Conservation (phyloP, 2,113 vertebrate species). For the Martes martes region DNA sequence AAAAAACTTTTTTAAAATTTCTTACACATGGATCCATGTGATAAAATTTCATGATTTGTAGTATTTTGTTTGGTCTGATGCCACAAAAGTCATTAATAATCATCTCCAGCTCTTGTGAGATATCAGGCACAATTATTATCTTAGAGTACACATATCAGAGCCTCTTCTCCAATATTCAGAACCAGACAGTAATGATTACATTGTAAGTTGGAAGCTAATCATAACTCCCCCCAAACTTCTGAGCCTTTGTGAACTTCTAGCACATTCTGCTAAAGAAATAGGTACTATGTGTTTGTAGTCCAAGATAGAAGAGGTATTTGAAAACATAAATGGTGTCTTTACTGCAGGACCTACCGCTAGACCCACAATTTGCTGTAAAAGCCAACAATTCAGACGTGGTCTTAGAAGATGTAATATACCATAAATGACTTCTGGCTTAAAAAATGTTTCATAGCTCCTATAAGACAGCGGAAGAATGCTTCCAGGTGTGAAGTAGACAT, state of each 20-base stretch:
- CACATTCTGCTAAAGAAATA: not conserved
- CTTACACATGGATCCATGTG: not conserved
- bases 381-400: not conserved
- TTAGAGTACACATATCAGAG: not conserved
- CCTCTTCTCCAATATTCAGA: constrained; percentile 17
- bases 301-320: not conserved
- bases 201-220: not conserved
- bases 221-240: not conserved
- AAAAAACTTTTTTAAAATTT: not conserved
- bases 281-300: not conserved
- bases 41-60: constrained; percentile 41
- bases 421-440: not conserved
- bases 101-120: not conserved
- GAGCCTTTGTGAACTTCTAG: not conserved
- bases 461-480: not conserved
- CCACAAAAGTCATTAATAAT: constrained; percentile 19
- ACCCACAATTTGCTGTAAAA: not conserved
- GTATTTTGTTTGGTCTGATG: constrained; percentile 22
- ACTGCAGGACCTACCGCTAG: not conserved
- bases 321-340: not conserved
- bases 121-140: not conserved
- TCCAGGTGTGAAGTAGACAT: not conserved
- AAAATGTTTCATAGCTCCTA: not conserved
- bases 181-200: not conserved
- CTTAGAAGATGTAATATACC: not conserved